Conservation (phyloP, 2,888 invertebrate species). For the Spilarctia lutea region DNA sequence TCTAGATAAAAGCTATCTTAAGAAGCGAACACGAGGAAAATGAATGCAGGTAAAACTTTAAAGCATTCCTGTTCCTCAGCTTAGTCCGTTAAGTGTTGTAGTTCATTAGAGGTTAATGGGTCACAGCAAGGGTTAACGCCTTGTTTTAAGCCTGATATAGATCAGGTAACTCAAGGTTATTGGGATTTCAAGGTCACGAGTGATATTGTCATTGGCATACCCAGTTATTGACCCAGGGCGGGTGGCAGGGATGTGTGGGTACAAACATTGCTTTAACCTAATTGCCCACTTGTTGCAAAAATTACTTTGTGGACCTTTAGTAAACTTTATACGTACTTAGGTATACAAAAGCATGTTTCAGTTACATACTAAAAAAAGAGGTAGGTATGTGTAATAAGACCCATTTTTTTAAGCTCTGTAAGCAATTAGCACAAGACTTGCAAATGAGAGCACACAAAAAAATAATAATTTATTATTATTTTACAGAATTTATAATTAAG, state of each 20-base stretch:
- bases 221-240: neutral
- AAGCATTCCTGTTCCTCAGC: neutral
- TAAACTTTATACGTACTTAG: neutral
- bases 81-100: neutral
- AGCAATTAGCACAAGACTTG: neutral
- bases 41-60: slow-evolving; percentile 2
- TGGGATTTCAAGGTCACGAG: neutral
- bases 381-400: neutral
- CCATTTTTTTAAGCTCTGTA: neutral
- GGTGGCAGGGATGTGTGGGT: no score
- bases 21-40: neutral
- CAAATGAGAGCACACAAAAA: no score
- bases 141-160: neutral
- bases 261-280: neutral
- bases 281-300: neutral
- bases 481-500: neutral
- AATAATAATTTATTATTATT: neutral
- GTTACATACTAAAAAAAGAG: neutral
- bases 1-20: neutral
- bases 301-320: neutral
- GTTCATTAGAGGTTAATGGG: neutral
- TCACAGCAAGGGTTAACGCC: neutral
- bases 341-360: neutral
- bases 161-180: neutral
- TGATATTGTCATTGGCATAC: neutral